Evolutionary conservation across 2,888 invertebrate genomes (phyloP), one percentile per base, ranked within the genome.

Genomic region (Orthosia gracilis): DNA sequence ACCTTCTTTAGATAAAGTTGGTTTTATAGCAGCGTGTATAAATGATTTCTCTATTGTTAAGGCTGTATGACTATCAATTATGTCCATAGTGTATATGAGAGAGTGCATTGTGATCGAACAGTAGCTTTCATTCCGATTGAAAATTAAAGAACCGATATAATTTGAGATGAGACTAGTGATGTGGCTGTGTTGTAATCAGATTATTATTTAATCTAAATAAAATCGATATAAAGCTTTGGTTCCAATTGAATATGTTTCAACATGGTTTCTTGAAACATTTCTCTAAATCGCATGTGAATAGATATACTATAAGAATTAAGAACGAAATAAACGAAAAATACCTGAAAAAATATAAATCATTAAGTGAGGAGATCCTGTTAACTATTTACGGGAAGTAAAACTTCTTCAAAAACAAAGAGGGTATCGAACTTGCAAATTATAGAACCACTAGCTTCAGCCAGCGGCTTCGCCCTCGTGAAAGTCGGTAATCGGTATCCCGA

Each of bases 131-230:
- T 94, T 93, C 93, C 92, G 94, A 96, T 96, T 96, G 95, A 96
- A 95, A 96, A 95, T 96, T 96, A 96, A 96, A 96, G 94, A 96
- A 94, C 95, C 92, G 95, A 96, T 96, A 95, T 96, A 94, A 96
- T 95, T 95, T 93, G 92, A 93, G 91, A 92, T 88, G 88, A 87
- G 61, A 45, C 81, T 94, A 95, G 95, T 92, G 96, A 92, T 93
- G 95, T 87, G 66, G 7, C 55, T 76, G 7, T 11, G 50, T n/a
- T n/a, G 61, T 64, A 73, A 85, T 78, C 26, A 71, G 69, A 49
- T 73, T 59, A 12, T 13, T 54, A 4, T 23, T 13, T 7, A 21
- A 58, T 50, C 1, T 52, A 12, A 11, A 18, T 11, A 7, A n/a
- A 47, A n/a, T 21, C 12, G 52, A 21, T n/a, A n/a, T 17, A 50